Evolutionary conservation across 2,113 vertebrate species (phyloP).

Genomic region (Burhinus bistriatus): DNA sequence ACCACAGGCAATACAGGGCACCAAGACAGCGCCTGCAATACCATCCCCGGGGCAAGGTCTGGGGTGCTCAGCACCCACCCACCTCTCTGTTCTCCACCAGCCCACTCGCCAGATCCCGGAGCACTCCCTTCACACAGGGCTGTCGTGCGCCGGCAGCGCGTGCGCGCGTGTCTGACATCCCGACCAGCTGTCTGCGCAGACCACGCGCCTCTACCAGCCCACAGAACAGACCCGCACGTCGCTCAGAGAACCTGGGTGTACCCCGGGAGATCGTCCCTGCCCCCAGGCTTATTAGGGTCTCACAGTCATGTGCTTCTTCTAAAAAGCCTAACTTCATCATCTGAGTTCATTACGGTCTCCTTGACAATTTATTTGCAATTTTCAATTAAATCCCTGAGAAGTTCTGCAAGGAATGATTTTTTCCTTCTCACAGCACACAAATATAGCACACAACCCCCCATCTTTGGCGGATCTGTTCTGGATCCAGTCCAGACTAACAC

Average conservation of each 20-base stretch:
- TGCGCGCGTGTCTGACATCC: no score
- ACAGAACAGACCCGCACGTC: no score
- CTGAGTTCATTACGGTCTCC: neutral
- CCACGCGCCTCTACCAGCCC: neutral
- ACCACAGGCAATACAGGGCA: accelerated
- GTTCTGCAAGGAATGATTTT: neutral
- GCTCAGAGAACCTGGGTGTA: no score
- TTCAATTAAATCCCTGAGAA: neutral
- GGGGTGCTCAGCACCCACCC: neutral
- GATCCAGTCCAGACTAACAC: neutral
- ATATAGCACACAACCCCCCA: neutral
- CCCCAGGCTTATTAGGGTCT: neutral
- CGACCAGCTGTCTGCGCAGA: no score
- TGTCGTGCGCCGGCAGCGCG: no score
- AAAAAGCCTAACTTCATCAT: neutral
- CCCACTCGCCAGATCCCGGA: no score
- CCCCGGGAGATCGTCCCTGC: neutral
- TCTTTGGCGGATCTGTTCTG: neutral
- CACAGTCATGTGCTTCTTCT: neutral
- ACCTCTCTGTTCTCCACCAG: no score
- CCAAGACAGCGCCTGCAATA: neutral
- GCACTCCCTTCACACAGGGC: no score
- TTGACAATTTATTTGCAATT: neutral
- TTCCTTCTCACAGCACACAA: neutral
- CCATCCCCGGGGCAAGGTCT: neutral